A percentile compares a stretch with the other conserved stretches of the same genome.
Conservation (phyloP, 2,113 vertebrate species). For the Synodontis membranacea region DNA sequence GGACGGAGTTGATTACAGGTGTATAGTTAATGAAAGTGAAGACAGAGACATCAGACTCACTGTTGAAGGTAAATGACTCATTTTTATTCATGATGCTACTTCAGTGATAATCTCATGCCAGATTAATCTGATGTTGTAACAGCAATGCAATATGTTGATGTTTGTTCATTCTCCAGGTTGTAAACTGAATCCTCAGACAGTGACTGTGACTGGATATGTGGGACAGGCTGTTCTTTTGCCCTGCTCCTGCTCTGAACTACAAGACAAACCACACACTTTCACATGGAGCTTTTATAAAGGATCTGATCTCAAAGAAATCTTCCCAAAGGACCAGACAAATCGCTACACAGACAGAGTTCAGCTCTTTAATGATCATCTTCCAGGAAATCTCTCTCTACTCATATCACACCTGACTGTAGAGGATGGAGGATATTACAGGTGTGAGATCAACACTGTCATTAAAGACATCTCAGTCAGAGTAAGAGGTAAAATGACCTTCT, state of each 20-base stretch:
- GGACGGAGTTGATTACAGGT: neutral
- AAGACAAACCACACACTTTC: conserved; percentile 1
- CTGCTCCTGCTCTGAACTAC: conserved; percentile 1
- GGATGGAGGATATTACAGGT: neutral
- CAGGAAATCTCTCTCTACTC: conserved; percentile 27
- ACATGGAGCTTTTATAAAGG: neutral
- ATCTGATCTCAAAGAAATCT: neutral
- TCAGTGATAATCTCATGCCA: neutral
- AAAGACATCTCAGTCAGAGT: no score
- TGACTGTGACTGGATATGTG: neutral
- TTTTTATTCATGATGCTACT: neutral
- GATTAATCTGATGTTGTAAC: neutral
- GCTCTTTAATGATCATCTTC: neutral
- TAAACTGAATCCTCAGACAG: neutral
- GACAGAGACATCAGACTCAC: neutral
- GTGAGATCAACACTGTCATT: no score
- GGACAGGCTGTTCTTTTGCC: conserved; percentile 27
- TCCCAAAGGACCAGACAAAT: neutral
- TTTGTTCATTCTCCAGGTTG: conserved; percentile 9
- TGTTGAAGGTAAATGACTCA: neutral
- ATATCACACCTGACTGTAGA: conserved; percentile 28
- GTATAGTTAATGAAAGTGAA: neutral
- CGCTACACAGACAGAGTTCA: conserved; percentile 10
- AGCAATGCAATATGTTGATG: neutral
- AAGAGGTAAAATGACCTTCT: no score